Evolutionary conservation across 1,140 invertebrate genomes (phyloP).

Genomic region (Aporrectodea caliginosa): DNA sequence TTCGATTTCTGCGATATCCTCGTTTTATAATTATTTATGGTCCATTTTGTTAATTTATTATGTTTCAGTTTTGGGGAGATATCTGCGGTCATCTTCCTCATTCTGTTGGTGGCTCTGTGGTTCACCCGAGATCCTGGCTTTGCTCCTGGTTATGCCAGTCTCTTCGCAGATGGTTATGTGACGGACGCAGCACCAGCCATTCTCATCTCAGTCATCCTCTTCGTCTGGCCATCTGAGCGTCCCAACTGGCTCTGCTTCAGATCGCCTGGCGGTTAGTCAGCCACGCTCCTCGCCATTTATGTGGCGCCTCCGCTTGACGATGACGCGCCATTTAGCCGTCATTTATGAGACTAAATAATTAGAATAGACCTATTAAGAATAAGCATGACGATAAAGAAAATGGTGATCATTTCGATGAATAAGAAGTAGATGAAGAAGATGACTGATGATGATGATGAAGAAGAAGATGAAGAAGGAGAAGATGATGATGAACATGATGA

Average conservation of each 20-base stretch:
- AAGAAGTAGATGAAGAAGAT: too few species aligned
- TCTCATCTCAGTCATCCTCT: constrained; percentile 73
- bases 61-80: constrained; percentile 23
- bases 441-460: not conserved
- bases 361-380: not conserved
- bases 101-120: constrained; percentile 58
- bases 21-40: too few species aligned
- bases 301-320: too few species aligned
- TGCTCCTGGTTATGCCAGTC: constrained; percentile 65
- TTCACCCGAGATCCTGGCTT: constrained; percentile 80
- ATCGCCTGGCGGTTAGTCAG: too few species aligned
- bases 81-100: not conserved
- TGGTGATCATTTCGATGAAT: too few species aligned
- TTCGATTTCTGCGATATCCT: too few species aligned
- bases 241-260: constrained; percentile 16
- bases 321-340: too few species aligned
- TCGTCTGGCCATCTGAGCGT: constrained; percentile 72
- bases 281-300: too few species aligned
- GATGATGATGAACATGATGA: too few species aligned
- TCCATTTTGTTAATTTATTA: too few species aligned
- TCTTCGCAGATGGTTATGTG: constrained; percentile 48
- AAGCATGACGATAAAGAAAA: too few species aligned
- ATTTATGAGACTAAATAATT: not conserved
- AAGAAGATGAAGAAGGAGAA: too few species aligned
- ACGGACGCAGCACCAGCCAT: constrained; percentile 76